Base-by-base conservation (phyloP, 2,113 vertebrate species). In the Progne subis region DNA sequence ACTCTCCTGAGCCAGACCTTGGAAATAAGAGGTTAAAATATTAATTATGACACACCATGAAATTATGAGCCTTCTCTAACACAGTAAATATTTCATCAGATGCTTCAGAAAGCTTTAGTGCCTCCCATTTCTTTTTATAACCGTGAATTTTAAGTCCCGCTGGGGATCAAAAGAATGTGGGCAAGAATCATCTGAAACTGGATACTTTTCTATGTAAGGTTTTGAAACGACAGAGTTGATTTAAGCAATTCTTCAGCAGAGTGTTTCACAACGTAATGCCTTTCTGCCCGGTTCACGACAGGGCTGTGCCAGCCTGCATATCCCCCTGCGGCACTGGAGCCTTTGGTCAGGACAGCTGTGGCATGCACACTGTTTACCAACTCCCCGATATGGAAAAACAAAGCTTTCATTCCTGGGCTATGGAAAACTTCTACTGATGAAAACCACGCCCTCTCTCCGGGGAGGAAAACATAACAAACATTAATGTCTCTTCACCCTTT, bases 141-240 rank as follows among this genome's bases (percentile, higher is more conserved):
- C 88, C 4, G 0, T 7, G 47, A 37, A 34, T 80, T 93, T 63
- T 47, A 86, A 86, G 76, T 77, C 82, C 37, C 39, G 14, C 37
- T 34, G 52, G 26, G 44, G 31, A 53, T 32, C 18, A 76, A 63
- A 91, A 84, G 83, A 86, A 82, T 3, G 49, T 25, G 29, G 47
- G 47, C 59, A 63, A 91, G 71, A 89, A 74, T 67, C 31, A 15
- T 90, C 82, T n/a, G 59, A 82, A 91, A 92, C 49, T 82, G 79
- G 82, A 96, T 93, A 11, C 85, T 92, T 96, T 95, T 93, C 96
- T 95, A 96, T 96, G 93, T 96, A 96, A 93, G 94, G 94, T 80
- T 95, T 90, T 92, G 95, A 96, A 95, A 94, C 5, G 79, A 47
- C 21, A 1, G 26, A 74, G 87, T 77, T 88, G 64, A 41, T 67